These are phyloP conservation scores for Chamaetylas fuelleborni DNA, from an alignment of 2,113 vertebrate species.

Conservation along the genomic window DNA sequence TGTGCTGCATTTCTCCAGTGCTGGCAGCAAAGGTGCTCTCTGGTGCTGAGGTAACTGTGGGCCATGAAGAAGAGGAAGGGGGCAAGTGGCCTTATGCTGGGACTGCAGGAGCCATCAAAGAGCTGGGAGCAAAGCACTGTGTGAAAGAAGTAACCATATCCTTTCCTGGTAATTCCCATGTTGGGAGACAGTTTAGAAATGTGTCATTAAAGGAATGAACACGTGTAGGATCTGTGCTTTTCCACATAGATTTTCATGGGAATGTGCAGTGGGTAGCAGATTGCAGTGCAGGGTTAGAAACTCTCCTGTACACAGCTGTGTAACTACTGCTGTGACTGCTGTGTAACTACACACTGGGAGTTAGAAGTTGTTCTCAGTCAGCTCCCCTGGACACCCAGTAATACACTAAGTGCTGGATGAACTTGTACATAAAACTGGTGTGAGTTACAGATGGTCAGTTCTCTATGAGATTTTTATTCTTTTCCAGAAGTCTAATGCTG, in stretches of 20 bases:
- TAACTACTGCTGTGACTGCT: neutral
- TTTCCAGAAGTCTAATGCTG: neutral
- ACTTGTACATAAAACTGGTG: neutral
- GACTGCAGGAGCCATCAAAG: slow-evolving; percentile 80
- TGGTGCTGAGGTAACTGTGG: slow-evolving; percentile 85
- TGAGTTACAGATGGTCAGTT: neutral
- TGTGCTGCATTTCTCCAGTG: slow-evolving; percentile 86
- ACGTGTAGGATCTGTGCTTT: neutral
- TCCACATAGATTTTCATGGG: neutral
- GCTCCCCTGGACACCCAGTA: neutral
- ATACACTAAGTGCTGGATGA: neutral
- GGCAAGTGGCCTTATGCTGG: slow-evolving; percentile 86
- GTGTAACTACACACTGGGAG: neutral
- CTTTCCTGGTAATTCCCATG: slow-evolving; percentile 44
- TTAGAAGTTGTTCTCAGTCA: neutral
- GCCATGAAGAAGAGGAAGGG: slow-evolving; percentile 83
- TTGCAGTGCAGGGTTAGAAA: neutral
- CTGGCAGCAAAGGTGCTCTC: slow-evolving; percentile 83
- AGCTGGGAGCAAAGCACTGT: slow-evolving; percentile 83
- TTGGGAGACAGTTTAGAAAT: neutral
- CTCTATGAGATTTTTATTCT: neutral
- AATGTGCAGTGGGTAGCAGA: neutral
- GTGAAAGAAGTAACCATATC: slow-evolving; percentile 87
- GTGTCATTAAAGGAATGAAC: neutral
- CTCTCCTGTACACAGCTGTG: neutral